Evolutionary conservation across 2,797 vertebrate species (phyloP).

Genomic region (Halcyon chelicuti): DNA sequence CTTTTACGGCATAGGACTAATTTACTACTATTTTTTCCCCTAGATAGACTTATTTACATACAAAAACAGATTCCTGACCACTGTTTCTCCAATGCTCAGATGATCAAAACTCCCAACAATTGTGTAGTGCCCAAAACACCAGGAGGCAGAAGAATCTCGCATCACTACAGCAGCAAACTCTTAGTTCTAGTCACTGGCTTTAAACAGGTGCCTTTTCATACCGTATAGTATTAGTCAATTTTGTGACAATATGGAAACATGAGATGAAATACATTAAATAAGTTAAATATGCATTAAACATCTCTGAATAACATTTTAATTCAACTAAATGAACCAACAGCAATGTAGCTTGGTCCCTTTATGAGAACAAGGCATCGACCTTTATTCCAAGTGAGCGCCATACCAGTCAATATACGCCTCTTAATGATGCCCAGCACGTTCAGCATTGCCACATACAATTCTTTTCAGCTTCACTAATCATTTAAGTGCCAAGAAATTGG

Average conservation of each 20-base stretch:
- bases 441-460: background rate
- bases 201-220: constrained; percentile 47
- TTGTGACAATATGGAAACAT: constrained; percentile 76
- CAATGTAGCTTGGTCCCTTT: constrained; percentile 78
- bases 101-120: constrained; percentile 74
- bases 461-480: constrained; percentile 4
- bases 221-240: constrained; percentile 55
- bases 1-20: constrained; percentile 90
- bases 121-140: constrained; percentile 74
- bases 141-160: constrained; percentile 67
- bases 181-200: constrained; percentile 69
- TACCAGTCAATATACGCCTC: background rate
- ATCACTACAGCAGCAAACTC: constrained; percentile 79
- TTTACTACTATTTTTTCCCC: constrained; percentile 84
- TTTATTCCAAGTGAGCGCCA: background rate
- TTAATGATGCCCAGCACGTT: background rate
- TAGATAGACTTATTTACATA: constrained; percentile 87
- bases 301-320: constrained; percentile 67
- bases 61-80: constrained; percentile 85
- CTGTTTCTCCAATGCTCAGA: constrained; percentile 66
- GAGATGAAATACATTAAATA: constrained; percentile 84
- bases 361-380: constrained; percentile 68
- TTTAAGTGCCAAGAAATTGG: constrained; percentile 36
- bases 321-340: constrained; percentile 71
- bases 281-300: constrained; percentile 80